Base-by-base conservation (phyloP, 1,140 invertebrate species). In the Megathymus violae region DNA sequence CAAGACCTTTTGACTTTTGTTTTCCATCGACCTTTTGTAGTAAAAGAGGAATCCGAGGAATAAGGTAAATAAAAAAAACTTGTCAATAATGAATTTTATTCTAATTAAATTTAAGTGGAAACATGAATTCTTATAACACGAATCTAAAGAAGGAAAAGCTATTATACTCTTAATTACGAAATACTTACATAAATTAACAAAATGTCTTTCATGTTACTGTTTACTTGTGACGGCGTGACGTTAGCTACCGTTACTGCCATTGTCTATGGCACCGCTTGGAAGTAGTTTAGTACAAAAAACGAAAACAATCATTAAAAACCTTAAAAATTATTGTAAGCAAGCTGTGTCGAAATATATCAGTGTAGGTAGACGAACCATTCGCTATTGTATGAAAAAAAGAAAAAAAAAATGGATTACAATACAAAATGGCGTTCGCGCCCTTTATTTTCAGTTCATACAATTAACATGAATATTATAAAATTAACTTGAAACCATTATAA, bases 71-170 rank as follows among this genome's bases (percentile, higher is more conserved):
- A 89, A 36, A 7, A 75, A 67, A 74, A 51, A 79, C 48, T 44
- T 69, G 65, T 85, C 85, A 88, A 90, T 87, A 84, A 90, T 90
- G 86, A 89, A 80, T 83, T 90, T 90, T 87, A 90, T 88, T 90
- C 88, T 90, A 90, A 89, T 88, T 87, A 90, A 85, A 80, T 86
- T 80, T 88, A 88, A 80, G 83, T 90, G 88, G 88, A 90, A 90
- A 90, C 85, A 89, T 89, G 84, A 88, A 88, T 87, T 79, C 80
- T 88, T 85, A 88, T 83, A 88, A 87, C 85, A 89, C 84, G 86
- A 84, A 87, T 89, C 88, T 90, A 90, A 87, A 89, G 88, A 90
- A 90, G 88, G 82, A 88, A 87, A 89, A 85, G 69, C 85, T 90
- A 89, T 79, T 78, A 85, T 89, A 88, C 74, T 78, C 88, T 89